phyloP scores from a whole-genome alignment of 2,797 vertebrate genomes.

The Helostoma temminkii region DNA sequence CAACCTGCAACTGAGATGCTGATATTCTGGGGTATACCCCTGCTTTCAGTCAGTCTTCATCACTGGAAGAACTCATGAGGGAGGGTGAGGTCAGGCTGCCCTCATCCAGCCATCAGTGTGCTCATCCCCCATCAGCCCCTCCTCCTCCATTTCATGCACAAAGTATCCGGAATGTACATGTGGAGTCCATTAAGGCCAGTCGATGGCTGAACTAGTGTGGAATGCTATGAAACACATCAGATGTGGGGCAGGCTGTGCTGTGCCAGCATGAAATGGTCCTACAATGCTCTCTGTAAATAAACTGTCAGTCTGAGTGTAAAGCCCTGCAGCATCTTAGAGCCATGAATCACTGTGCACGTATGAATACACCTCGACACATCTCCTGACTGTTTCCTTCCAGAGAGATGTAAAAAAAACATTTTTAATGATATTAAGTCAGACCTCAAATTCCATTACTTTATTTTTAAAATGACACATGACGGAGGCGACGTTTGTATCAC shows the following conservation, averaged over 20 bases:
- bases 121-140: slow-evolving; percentile 8
- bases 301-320: neutral
- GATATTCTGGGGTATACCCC: slow-evolving; percentile 21
- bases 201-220: slow-evolving; percentile 64
- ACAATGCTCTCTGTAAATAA: slow-evolving; percentile 38
- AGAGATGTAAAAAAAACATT: too few relatives aligned
- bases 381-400: slow-evolving; percentile 10
- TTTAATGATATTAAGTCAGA: too few relatives aligned
- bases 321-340: slow-evolving; percentile 21
- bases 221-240: slow-evolving; percentile 62
- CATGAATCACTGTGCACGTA: slow-evolving; percentile 25
- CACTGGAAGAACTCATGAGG: too few relatives aligned
- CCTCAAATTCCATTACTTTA: too few relatives aligned
- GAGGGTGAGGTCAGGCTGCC: too few relatives aligned
- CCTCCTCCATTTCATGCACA: slow-evolving; percentile 58
- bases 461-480: neutral
- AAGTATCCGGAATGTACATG: slow-evolving; percentile 83
- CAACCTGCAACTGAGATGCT: slow-evolving; percentile 34
- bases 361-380: slow-evolving; percentile 47
- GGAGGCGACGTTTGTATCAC: neutral
- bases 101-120: too few relatives aligned
- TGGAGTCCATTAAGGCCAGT: slow-evolving; percentile 82
- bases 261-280: slow-evolving; percentile 36
- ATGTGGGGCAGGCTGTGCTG: slow-evolving; percentile 36
- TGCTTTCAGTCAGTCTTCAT: slow-evolving; percentile 34